Evolutionary conservation across 2,113 vertebrate genomes (phyloP).

Genomic region (Scolopax mira): DNA sequence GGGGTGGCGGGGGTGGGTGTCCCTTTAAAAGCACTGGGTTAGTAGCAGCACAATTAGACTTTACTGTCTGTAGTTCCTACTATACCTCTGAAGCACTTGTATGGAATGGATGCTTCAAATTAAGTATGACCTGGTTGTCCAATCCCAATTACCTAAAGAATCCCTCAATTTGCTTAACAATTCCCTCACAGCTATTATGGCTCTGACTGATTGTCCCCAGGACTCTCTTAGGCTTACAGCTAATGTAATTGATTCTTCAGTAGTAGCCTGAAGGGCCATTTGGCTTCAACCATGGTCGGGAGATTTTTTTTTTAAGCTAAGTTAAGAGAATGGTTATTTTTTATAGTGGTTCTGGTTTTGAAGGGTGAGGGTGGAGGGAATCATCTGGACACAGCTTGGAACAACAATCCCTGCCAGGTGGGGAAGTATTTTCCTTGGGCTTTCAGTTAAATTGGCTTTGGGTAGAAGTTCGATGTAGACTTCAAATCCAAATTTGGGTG

Average conservation of each 20-base stretch:
- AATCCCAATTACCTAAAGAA: constrained; percentile 73
- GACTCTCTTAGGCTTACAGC: constrained; percentile 64
- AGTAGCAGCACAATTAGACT: constrained; percentile 56
- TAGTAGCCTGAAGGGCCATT: constrained; percentile 68
- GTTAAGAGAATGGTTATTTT: constrained; percentile 47
- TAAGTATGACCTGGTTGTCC: constrained; percentile 69
- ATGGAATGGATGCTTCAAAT: constrained; percentile 70
- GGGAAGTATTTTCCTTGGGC: constrained; percentile 20
- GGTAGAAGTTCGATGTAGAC: neutral
- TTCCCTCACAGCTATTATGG: constrained; percentile 70
- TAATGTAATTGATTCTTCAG: constrained; percentile 70
- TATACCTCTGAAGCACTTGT: constrained; percentile 60
- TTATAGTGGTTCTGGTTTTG: constrained; percentile 26
- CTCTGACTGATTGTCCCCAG: constrained; percentile 70
- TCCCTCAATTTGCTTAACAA: constrained; percentile 73
- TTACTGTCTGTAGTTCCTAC: constrained; percentile 42
- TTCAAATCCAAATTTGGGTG: neutral
- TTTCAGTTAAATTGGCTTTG: constrained; percentile 29
- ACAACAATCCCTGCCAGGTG: constrained; percentile 5
- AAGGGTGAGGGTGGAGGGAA: neutral
- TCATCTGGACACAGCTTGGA: constrained; percentile 20
- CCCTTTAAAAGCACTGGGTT: constrained; percentile 28
- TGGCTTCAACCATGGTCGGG: constrained; percentile 48
- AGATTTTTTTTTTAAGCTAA: constrained; percentile 32
- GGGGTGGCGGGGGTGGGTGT: neutral